Base-by-base conservation (phyloP, 1,140 invertebrate genomes). In the Papilio xuthus region DNA sequence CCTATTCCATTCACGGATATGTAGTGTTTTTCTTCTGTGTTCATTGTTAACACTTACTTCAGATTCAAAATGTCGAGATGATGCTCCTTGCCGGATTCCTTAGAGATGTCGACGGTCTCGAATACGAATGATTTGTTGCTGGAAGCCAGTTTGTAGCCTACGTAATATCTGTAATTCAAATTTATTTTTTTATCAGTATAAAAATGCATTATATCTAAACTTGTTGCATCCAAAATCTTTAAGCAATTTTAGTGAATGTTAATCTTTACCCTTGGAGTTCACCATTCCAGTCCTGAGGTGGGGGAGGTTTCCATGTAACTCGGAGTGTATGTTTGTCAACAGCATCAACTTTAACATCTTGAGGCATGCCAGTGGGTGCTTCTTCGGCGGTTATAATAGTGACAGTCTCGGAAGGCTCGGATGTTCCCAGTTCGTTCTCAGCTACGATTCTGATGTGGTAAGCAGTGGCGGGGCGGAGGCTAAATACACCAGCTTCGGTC, bases 361-460 rank as follows among this genome's bases (percentile, higher is more conserved):
- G 97, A 74, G 97, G 97, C 80, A 97, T 96, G 63, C 97, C 97
- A 83, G 97, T 97, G 2, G 97, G 97, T n/a, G 96, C 96, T 96
- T 99, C 98, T 94, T 99, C 98, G 32, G 98, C 97, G 41, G 98
- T 99, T 71, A 98, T 98, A 80, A 99, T 98, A 0, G 97, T 98
- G 0, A 99, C 97, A 10, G 97, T 97, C 84, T 98, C 97, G 1
- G 98, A 99, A 0, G 98, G 97, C 86, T 98, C 97, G 3, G 98
- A 98, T 0, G 96, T 96, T 26, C 99, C 98, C 80, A 99, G 97
- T 92, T 98, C 97, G 90, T 99, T 99, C 94, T 99, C 97, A 80
- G 98, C 99, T 10, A 98, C 97, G 81, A 99, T 97, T 75, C 98
- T 95, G 78, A 99, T 96, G 85, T 99, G 97, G 89, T 99, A 99